phyloP scores from a whole-genome alignment of 1,140 invertebrate species.

The Odontomachus brunneus region DNA sequence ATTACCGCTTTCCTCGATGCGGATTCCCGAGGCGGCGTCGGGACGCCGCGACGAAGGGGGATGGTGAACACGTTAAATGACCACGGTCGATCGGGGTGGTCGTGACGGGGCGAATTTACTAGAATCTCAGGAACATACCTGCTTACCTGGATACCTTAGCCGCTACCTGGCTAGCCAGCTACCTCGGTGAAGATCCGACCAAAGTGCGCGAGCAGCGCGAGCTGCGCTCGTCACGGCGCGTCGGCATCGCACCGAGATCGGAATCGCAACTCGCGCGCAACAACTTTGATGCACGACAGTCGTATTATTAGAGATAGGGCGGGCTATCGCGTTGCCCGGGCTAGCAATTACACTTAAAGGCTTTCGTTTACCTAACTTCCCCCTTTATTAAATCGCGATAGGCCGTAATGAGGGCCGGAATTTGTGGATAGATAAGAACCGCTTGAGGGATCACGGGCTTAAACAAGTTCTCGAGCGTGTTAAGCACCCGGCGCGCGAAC shows the following conservation, averaged over 20 bases:
- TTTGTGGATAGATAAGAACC: constrained; percentile 47
- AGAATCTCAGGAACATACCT: constrained; percentile 23
- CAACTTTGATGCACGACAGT: constrained; percentile 71
- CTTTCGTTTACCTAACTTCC: constrained; percentile 61
- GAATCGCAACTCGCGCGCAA: constrained; percentile 63
- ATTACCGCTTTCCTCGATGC: constrained; percentile 62
- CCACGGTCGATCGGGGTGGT: background rate
- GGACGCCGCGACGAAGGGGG: background rate
- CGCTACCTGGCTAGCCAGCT: too few species aligned
- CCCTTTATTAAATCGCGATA: constrained; percentile 53
- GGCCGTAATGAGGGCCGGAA: constrained; percentile 65
- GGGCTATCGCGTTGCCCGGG: constrained; percentile 53
- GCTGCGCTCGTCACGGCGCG: constrained; percentile 31
- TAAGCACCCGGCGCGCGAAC: constrained; percentile 38
- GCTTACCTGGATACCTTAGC: background rate
- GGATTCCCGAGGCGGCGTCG: constrained; percentile 26
- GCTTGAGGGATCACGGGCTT: constrained; percentile 41
- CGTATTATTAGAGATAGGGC: constrained; percentile 72
- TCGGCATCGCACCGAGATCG: constrained; percentile 51
- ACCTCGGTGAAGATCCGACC: constrained; percentile 17
- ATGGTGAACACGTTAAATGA: constrained; percentile 32
- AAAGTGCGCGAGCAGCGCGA: too few species aligned
- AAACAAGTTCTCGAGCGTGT: constrained; percentile 59
- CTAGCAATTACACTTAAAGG: constrained; percentile 67
- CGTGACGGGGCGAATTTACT: background rate